Evolutionary conservation across 2,797 vertebrate species (phyloP), one percentile per base, ranked within the genome.

Genomic region (Dendrocincla fuliginosa): DNA sequence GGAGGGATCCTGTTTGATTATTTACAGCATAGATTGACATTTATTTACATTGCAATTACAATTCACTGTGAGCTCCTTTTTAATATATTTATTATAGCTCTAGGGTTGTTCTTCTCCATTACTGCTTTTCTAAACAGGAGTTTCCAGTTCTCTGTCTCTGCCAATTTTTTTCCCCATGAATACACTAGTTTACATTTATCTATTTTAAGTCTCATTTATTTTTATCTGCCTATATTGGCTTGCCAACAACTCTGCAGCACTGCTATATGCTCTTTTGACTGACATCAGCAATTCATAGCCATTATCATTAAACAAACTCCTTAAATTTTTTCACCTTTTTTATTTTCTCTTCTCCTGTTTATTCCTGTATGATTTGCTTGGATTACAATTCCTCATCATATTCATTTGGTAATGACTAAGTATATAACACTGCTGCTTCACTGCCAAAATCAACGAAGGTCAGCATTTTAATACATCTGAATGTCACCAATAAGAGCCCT

Each of bases 181-280:
- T 77, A 80, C 25, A 55, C 76, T 75, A 46, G 16, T 91, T 94
- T 71, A 84, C n/a, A 59, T 65, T 75, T 88, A 75, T 74, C 73
- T 95, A 39, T 91, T 95, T 91, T 78, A 90, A 89, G 53, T 93
- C n/a, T 95, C 49, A 87, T 91, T 93, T 96, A 85, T 87, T 94
- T 95, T 89, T 86, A 77, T 90, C 82, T 85, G 71, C 8, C 49
- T 92, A 79, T 75, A 22, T 33, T 91, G 24, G 25, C 53, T 95
- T 93, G 79, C 46, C 78, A 83, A 32, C 2, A 12, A 46, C 27
- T 89, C 42, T 70, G 84, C 16, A 83, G 59, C 19, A 53, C 22
- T 60, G 27, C 28, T 70, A 5, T 53, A 37, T 2, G 4, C 20
- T 89, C 46, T 42, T 91, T 77, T 78, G 80, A 57, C 78, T 55